Base-by-base conservation (phyloP, 30 jellyfish, hydroid and myxozoan species). In the Mastigias papua region DNA sequence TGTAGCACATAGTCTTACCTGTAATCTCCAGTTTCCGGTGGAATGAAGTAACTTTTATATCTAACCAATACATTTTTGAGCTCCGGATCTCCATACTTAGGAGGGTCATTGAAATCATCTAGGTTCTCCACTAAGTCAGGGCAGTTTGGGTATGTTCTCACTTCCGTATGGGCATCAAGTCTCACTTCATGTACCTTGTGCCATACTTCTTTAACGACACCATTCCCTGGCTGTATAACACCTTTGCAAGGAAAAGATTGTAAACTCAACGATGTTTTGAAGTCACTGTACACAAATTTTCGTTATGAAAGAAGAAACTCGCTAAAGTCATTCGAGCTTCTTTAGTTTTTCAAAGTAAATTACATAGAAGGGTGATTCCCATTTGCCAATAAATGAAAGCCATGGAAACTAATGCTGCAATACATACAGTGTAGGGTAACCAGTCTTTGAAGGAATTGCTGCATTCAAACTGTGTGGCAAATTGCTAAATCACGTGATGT, bases 211-310 rank as follows among this genome's bases (percentile, higher is more conserved):
- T 77, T 77, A 17, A 77, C 58, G 62, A 77, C 20, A 27, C 88
- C 88, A 35, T 77, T 51, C 42, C 88, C 88, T 8, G 88, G 88
- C 34, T 77, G 88, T 61, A 77, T 29, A 34, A 77, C 54, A 6
- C 46, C 88, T n/a, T n/a, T n/a, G n/a, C n/a, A n/a, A n/a, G n/a
- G n/a, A n/a, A n/a, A n/a, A n/a, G n/a, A n/a, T n/a, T n/a, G n/a
- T n/a, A n/a, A n/a, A n/a, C n/a, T n/a, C n/a, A n/a, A n/a, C n/a
- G n/a, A n/a, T n/a, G n/a, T n/a, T n/a, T n/a, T n/a, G n/a, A n/a
- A n/a, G n/a, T n/a, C n/a, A n/a, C 54, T 11, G 11, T 37, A 11
- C 11, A 6, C 54, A 3, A 37, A 11, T 37, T 37, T 37, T 37
- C 6, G 54, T 37, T 11, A 37, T 3, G 54, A 37, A 37, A 37